Conservation (phyloP, 2,888 invertebrate genomes). For the Cetonia aurata region DNA sequence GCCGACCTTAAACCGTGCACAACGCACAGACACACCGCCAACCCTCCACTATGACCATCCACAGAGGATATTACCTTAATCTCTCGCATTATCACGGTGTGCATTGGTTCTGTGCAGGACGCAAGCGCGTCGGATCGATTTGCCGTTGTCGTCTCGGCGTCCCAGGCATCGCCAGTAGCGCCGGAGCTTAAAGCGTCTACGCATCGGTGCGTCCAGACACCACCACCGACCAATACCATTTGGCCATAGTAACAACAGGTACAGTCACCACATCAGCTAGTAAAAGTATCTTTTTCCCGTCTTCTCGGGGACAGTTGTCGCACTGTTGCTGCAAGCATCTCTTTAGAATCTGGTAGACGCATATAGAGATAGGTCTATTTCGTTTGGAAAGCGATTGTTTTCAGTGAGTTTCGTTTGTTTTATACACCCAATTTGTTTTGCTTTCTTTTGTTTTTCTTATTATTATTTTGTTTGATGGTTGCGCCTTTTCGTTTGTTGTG, state of each 20-base stretch:
- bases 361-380: constrained; percentile 20
- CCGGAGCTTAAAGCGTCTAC: constrained; percentile 69
- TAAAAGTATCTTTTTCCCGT: neutral
- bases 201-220: constrained; percentile 49
- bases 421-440: neutral
- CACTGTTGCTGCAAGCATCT: constrained; percentile 12
- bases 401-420: constrained; percentile 36
- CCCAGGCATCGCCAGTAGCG: constrained; percentile 69
- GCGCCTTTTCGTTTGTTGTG: neutral
- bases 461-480: neutral
- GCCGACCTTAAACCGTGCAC: constrained; percentile 6
- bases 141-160: constrained; percentile 68
- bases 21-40: constrained; percentile 8
- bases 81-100: constrained; percentile 52
- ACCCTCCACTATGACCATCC: constrained; percentile 44
- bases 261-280: constrained; percentile 48
- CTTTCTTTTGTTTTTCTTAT: neutral
- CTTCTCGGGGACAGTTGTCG: neutral
- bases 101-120: constrained; percentile 53
- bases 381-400: constrained; percentile 30
- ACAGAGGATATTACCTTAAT: constrained; percentile 52
- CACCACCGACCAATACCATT: constrained; percentile 42
- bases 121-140: constrained; percentile 70
- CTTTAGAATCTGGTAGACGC: constrained; percentile 3
- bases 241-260: constrained; percentile 61